These are phyloP conservation scores for Epirrita christyi DNA, from an alignment of 2,888 invertebrate genomes.

Conservation along the genomic window DNA sequence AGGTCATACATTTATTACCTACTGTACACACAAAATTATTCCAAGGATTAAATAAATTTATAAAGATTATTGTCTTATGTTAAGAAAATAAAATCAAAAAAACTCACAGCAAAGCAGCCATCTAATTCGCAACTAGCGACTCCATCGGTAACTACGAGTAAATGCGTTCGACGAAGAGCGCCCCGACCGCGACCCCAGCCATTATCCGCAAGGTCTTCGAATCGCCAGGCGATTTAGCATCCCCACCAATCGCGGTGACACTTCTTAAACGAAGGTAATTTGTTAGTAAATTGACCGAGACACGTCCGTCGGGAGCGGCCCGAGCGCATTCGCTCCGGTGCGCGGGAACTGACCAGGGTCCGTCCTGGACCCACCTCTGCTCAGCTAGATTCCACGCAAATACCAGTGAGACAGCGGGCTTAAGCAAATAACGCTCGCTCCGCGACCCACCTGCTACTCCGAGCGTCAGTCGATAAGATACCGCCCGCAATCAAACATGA, in stretches of 20 bases:
- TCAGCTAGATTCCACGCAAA: slow-evolving; percentile 35
- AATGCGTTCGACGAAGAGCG: slow-evolving; percentile 57
- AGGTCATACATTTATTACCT: too few species aligned
- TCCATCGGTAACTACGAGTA: slow-evolving; percentile 58
- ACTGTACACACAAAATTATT: not conserved
- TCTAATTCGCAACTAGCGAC: slow-evolving; percentile 64
- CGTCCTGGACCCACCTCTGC: slow-evolving; percentile 63
- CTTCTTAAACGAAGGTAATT: slow-evolving; percentile 85
- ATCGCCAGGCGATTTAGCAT: slow-evolving; percentile 82
- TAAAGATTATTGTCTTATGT: slow-evolving; percentile 63
- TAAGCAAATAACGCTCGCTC: slow-evolving; percentile 69
- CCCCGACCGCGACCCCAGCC: slow-evolving; percentile 66
- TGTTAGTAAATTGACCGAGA: slow-evolving; percentile 81
- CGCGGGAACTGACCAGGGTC: slow-evolving; percentile 56
- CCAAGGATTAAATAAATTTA: slow-evolving; percentile 26
- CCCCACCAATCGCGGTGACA: slow-evolving; percentile 82
- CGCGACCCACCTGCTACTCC: slow-evolving; percentile 57
- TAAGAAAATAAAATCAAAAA: slow-evolving; percentile 14
- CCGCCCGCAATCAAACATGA: slow-evolving; percentile 66
- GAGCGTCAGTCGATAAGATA: slow-evolving; percentile 80
- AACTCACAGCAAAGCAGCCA: slow-evolving; percentile 30
- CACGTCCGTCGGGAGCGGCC: slow-evolving; percentile 67
- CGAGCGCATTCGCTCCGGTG: slow-evolving; percentile 74
- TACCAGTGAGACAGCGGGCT: slow-evolving; percentile 50
- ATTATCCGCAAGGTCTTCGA: slow-evolving; percentile 81